phyloP scores from a whole-genome alignment of 2,113 vertebrate genomes.

The Amblyopsis rosae region DNA sequence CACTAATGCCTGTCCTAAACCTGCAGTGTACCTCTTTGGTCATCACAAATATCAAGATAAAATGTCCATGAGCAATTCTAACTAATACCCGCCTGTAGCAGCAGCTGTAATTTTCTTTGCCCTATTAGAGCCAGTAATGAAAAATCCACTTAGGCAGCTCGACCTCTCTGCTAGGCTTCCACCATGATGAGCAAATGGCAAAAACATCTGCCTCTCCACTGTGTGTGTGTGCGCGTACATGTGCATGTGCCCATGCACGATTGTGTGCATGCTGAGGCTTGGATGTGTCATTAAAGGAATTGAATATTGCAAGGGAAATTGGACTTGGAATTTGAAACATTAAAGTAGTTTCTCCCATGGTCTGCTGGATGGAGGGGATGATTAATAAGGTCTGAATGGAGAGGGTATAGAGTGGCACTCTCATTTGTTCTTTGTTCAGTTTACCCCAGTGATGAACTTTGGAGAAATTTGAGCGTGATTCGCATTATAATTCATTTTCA shows the following conservation, averaged over 20 bases:
- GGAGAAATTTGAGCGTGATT: neutral
- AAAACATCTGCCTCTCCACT: constrained; percentile 51
- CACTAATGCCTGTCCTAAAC: constrained; percentile 61
- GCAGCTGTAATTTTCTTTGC: constrained; percentile 84
- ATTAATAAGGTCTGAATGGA: constrained; percentile 38
- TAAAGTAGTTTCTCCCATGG: constrained; percentile 43
- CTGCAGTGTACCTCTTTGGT: constrained; percentile 61
- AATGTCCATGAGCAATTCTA: constrained; percentile 64
- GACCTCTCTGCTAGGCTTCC: constrained; percentile 81
- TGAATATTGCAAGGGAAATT: constrained; percentile 83
- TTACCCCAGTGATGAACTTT: constrained; percentile 28
- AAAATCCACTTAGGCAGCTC: constrained; percentile 84
- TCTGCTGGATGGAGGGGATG: constrained; percentile 29
- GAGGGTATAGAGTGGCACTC: neutral
- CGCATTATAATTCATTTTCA: neutral
- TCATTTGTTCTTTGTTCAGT: constrained; percentile 3
- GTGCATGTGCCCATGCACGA: constrained; percentile 54
- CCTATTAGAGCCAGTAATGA: constrained; percentile 88
- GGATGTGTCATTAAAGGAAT: constrained; percentile 85
- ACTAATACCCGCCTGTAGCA: constrained; percentile 67
- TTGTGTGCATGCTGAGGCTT: constrained; percentile 66
- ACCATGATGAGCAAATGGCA: constrained; percentile 85
- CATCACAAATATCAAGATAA: constrained; percentile 67
- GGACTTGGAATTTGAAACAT: constrained; percentile 61
- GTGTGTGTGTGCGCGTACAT: constrained; percentile 62